phyloP scores from a whole-genome alignment of 2,113 vertebrate genomes.

The Pterophyllum scalare region DNA sequence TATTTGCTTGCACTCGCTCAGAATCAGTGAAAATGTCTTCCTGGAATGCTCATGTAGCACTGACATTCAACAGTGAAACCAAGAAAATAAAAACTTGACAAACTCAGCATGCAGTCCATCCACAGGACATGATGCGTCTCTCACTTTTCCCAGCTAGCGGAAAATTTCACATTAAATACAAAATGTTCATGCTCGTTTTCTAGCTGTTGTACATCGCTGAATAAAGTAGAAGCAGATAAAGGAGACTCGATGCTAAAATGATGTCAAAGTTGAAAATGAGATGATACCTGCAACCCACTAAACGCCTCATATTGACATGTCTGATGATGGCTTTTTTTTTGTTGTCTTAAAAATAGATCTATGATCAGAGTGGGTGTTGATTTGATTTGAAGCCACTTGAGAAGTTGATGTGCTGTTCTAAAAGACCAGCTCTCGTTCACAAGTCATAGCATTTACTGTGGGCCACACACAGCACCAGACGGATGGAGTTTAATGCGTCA shows the following conservation, averaged over 20 bases:
- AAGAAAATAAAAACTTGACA: neutral
- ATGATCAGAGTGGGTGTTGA: slow-evolving; percentile 19
- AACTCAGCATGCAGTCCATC: neutral
- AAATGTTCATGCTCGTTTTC: neutral
- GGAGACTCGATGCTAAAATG: neutral
- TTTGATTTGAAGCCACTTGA: slow-evolving; percentile 20
- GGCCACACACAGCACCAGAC: slow-evolving; percentile 1
- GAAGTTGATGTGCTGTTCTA: slow-evolving; percentile 18
- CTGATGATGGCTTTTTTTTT: neutral
- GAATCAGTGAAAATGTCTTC: neutral
- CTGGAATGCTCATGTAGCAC: neutral
- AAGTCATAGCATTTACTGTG: slow-evolving; percentile 37
- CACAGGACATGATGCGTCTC: neutral
- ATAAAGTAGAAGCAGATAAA: neutral
- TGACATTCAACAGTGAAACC: neutral
- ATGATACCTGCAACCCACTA: neutral
- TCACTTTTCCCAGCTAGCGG: neutral
- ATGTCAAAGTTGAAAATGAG: neutral
- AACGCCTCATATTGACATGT: neutral
- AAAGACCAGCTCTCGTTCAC: slow-evolving; percentile 1
- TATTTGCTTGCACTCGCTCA: neutral
- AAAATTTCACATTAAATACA: neutral
- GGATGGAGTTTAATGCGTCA: slow-evolving; percentile 26
- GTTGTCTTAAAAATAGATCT: neutral
- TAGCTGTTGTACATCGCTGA: neutral